Evolutionary conservation across 2,797 vertebrate genomes (phyloP), one percentile per base, ranked within the genome.

Genomic region (Paratrypauchen microcephalus): DNA sequence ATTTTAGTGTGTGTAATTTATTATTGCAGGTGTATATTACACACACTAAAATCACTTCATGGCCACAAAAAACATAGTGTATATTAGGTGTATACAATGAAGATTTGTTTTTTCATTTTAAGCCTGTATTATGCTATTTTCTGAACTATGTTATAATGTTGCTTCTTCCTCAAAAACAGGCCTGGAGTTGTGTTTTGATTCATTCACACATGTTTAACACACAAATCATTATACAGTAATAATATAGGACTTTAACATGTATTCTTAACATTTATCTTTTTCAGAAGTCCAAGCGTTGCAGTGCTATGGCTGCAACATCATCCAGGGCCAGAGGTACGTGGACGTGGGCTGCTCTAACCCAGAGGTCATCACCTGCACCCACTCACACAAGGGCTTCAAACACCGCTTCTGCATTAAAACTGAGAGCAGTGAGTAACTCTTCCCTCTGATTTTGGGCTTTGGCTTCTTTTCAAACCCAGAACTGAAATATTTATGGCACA

Each of bases 231-330:
- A n/a, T n/a, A n/a, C n/a, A 36, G 2, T 9, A 32, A 6, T 32
- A 36, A 36, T 36, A 36, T 36, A 9, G 32, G 32, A 36, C 8
- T 36, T 36, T 13, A 45, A 45, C 41, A 45, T 45, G 3, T 15
- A 45, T 45, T 15, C 3, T 15, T 4, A 15, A 45, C 13, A 28
- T 36, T 7, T 60, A 9, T 36, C 2, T 24, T 63, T 45, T 47
- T 16, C 54, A 73, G n/a, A 64, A 97, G 95, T 87, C 55, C 84
- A 88, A 0, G 94, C 93, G 6, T 94, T 97, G 68, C 96, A 94
- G 92, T 97, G 96, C 72, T 97, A 96, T 57, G 94, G 94, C 92
- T 97, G 96, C 88, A 97, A 97, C 78, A 93, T 97, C 71, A 89
- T 97, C 62, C 92, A 94, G 24, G 95, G 95, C 54, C 90, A 94